Conservation (phyloP, 2,888 invertebrate species). For the Aspidiotus rigidus region DNA sequence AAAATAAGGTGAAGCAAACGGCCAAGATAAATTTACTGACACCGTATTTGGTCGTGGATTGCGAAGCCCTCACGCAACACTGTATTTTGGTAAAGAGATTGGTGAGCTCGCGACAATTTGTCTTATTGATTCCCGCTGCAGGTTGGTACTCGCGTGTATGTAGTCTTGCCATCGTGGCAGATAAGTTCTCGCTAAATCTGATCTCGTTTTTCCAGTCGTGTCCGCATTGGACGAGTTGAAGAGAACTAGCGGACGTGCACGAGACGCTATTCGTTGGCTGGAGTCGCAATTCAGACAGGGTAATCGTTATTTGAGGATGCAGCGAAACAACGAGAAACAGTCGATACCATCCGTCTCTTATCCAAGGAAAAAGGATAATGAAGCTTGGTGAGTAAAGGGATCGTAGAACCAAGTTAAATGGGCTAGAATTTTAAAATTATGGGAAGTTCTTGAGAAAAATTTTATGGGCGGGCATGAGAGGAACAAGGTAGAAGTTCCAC, state of each 20-base stretch:
- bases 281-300: constrained; percentile 79
- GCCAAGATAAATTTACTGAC: constrained; percentile 45
- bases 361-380: constrained; percentile 66
- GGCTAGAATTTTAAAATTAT: no score
- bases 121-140: constrained; percentile 76
- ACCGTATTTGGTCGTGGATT: constrained; percentile 80
- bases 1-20: constrained; percentile 55
- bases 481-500: no score
- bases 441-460: no score
- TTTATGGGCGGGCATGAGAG: no score
- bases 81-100: constrained; percentile 71
- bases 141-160: constrained; percentile 52
- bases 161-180: background rate
- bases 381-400: constrained; percentile 49
- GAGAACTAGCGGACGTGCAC: constrained; percentile 69
- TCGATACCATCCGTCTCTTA: constrained; percentile 63
- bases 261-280: constrained; percentile 89
- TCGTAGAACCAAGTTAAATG: background rate
- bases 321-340: constrained; percentile 70
- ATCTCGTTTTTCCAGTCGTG: constrained; percentile 50
- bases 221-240: constrained; percentile 82
- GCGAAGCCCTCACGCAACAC: constrained; percentile 66
- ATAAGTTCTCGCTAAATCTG: background rate
- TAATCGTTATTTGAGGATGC: constrained; percentile 76
- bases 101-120: constrained; percentile 70